Percentiles rank a stretch among this genome's conserved stretches.
phyloP scores from a whole-genome alignment of 2,888 invertebrate species.

The Beris morrisii region DNA sequence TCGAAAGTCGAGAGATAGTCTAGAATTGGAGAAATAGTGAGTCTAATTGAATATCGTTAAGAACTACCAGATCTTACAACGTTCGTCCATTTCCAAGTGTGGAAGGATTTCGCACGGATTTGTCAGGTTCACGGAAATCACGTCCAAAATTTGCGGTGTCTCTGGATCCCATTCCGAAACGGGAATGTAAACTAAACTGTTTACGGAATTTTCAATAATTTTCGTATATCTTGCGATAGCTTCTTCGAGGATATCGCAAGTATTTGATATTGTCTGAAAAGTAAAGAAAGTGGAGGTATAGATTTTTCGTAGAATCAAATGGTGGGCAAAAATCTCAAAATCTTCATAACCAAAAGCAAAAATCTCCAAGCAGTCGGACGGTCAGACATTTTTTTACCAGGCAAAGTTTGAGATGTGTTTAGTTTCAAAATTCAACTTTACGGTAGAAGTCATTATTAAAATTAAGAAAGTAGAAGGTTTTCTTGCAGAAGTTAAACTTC shows the following conservation, averaged over 20 bases:
- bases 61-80: constrained; percentile 62
- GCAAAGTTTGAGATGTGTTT: too few species aligned
- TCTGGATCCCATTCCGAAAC: constrained; percentile 23
- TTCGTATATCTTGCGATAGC: constrained; percentile 61
- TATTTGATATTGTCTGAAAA: constrained; percentile 53
- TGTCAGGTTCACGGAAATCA: constrained; percentile 61
- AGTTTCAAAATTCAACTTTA: too few species aligned
- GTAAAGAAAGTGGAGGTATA: not conserved
- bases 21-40: not conserved
- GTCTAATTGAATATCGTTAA: not conserved
- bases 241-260: constrained; percentile 62
- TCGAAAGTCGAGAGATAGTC: constrained; percentile 35
- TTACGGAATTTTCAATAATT: constrained; percentile 48
- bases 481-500: too few species aligned
- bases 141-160: constrained; percentile 53
- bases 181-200: constrained; percentile 35
- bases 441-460: too few species aligned
- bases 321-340: too few species aligned
- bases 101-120: constrained; percentile 68
- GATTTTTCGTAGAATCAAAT: too few species aligned
- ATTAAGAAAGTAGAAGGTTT: too few species aligned
- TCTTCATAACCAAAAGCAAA: too few species aligned
- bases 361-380: too few species aligned
- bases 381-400: too few species aligned
- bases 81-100: constrained; percentile 71